These are phyloP conservation scores for Hypselothyrea guttata DNA, from an alignment of 2,888 invertebrate species.

Conservation along the genomic window DNA sequence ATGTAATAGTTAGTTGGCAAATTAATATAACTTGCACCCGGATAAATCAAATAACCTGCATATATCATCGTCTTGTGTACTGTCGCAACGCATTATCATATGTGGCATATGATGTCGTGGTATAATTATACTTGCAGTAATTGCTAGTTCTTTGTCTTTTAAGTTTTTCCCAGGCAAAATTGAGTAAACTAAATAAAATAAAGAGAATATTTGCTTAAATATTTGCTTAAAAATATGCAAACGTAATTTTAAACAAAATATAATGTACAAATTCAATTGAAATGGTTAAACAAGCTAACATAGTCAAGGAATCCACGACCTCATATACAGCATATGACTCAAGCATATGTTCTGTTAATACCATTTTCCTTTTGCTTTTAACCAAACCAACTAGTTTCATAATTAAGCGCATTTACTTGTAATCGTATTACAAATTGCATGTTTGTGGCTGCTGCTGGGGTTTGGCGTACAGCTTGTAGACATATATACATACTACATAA, in stretches of 20 bases:
- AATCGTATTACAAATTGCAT: conserved; percentile 56
- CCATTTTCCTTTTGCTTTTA: conserved; percentile 43
- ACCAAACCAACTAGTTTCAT: conserved; percentile 35
- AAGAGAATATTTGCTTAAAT: conserved; percentile 54
- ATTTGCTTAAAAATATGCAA: conserved; percentile 73
- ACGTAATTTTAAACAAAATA: conserved; percentile 58
- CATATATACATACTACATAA: conserved; percentile 14
- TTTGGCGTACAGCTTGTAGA: conserved; percentile 71
- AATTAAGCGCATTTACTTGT: conserved; percentile 49
- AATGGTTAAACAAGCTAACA: conserved; percentile 40
- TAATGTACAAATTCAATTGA: conserved; percentile 33
- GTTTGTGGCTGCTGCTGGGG: conserved; percentile 75
- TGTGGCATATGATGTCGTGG: conserved; percentile 82
- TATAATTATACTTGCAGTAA: conserved; percentile 62
- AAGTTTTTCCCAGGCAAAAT: conserved; percentile 39
- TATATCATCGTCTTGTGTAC: conserved; percentile 31
- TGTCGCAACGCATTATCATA: conserved; percentile 52
- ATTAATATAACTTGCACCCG: conserved; percentile 35
- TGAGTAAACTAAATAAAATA: conserved; percentile 15
- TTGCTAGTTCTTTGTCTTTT: conserved; percentile 51
- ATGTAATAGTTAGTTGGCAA: conserved; percentile 43
- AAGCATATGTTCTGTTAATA: conserved; percentile 16
- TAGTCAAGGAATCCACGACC: conserved; percentile 76
- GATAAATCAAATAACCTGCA: conserved; percentile 22
- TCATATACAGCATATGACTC: conserved; percentile 76